These are phyloP conservation scores for Chironomus riparius DNA, from an alignment of 2,888 invertebrate genomes.

Conservation along the genomic window DNA sequence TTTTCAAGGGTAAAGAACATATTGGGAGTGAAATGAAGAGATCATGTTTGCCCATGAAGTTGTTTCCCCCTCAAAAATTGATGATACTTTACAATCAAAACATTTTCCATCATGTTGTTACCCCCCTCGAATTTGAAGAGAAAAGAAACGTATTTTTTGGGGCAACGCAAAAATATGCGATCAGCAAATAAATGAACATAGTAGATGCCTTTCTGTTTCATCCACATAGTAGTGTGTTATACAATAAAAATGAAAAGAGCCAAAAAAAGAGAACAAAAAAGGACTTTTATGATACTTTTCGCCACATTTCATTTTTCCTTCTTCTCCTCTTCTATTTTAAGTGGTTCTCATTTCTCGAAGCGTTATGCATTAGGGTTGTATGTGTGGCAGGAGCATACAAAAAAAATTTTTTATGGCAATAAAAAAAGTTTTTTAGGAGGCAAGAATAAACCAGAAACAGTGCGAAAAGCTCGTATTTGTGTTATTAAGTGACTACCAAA, in stretches of 20 bases:
- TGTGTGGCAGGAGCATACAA: neutral
- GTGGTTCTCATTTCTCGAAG: neutral
- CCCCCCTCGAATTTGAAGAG: neutral
- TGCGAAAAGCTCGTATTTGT: conserved; percentile 9
- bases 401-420: neutral
- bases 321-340: neutral
- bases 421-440: conserved; percentile 7
- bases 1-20: too few species aligned
- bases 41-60: too few species aligned
- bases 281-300: conserved; percentile 5
- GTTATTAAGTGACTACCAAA: conserved; percentile 17
- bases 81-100: too few species aligned
- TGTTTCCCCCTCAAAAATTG: too few species aligned
- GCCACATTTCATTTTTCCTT: conserved; percentile 10
- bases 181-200: neutral
- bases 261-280: neutral
- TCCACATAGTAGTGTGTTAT: too few species aligned
- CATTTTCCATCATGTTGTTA: too few species aligned
- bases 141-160: neutral
- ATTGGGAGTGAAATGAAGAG: too few species aligned
- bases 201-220: neutral
- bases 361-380: conserved; percentile 7
- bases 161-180: neutral
- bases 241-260: too few species aligned
- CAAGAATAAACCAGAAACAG: neutral